Evolutionary conservation across 2,888 invertebrate genomes (phyloP).

Genomic region (Onchidella celtica): DNA sequence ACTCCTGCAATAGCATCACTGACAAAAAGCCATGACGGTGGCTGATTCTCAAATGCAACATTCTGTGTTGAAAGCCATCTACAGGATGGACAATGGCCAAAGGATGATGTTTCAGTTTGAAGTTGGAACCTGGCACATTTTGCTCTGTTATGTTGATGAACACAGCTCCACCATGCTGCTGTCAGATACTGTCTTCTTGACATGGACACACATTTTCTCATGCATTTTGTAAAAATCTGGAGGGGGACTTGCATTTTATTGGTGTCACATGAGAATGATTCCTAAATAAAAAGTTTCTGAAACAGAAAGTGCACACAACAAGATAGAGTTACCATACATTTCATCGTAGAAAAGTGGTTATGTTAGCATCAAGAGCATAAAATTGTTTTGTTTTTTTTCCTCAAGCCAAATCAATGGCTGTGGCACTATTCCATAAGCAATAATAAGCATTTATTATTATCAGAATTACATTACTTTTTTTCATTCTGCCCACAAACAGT

Average conservation of each 20-base stretch:
- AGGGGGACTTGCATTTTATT: not conserved
- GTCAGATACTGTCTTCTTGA: not conserved
- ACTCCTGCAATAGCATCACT: constrained; percentile 39
- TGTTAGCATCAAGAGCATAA: no score
- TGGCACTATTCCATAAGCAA: no score
- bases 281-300: not conserved
- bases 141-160: not conserved
- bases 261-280: not conserved
- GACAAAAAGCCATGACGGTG: constrained; percentile 47
- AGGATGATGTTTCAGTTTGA: no score
- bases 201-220: not conserved
- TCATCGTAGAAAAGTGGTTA: no score
- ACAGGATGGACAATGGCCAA: no score
- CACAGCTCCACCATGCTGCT: not conserved
- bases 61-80: constrained; percentile 1
- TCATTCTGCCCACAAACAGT: no score
- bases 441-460: no score
- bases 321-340: not conserved
- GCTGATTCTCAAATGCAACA: constrained; percentile 41
- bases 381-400: no score
- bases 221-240: not conserved
- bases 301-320: not conserved
- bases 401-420: no score
- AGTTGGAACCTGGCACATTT: no score
- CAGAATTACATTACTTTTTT: no score